Evolutionary conservation across 2,888 invertebrate species (phyloP).

Genomic region (Holacanthella duospinosa): DNA sequence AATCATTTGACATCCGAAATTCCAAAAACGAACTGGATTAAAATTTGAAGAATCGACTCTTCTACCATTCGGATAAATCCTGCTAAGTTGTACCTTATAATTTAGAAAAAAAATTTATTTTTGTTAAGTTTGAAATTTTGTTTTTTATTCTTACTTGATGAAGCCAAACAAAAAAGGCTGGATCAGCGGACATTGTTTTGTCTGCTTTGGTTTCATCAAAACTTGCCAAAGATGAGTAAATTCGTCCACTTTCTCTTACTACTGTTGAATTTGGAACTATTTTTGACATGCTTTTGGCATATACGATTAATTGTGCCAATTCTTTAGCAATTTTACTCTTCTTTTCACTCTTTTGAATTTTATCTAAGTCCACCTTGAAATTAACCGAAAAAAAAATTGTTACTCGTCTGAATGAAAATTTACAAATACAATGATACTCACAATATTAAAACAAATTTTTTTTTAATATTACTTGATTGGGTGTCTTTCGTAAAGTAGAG

Average conservation of each 20-base stretch:
- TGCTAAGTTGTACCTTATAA: constrained; percentile 64
- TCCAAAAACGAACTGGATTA: constrained; percentile 89
- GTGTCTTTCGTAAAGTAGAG: background rate
- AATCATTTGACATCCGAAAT: constrained; percentile 90
- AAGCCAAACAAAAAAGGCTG: constrained; percentile 63
- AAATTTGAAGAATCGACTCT: constrained; percentile 95
- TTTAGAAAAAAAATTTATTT: background rate
- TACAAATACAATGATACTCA: too few species aligned
- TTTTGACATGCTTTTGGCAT: constrained; percentile 59
- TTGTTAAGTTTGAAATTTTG: background rate
- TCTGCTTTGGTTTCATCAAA: constrained; percentile 6
- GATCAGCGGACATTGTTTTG: constrained; percentile 68
- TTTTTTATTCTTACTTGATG: constrained; percentile 48
- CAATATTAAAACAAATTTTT: too few species aligned
- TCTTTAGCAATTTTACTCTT: constrained; percentile 87
- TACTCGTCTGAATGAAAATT: background rate
- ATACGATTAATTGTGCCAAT: constrained; percentile 91
- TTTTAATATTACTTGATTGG: background rate
- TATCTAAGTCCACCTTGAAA: background rate
- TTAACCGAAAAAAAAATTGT: background rate
- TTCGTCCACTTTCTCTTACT: constrained; percentile 47
- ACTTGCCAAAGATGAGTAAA: background rate
- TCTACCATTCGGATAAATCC: constrained; percentile 71
- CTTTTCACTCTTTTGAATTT: constrained; percentile 47
- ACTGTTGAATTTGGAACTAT: constrained; percentile 62